Evolutionary conservation across 2,113 vertebrate genomes (phyloP).

Genomic region (Tetrax tetrax): DNA sequence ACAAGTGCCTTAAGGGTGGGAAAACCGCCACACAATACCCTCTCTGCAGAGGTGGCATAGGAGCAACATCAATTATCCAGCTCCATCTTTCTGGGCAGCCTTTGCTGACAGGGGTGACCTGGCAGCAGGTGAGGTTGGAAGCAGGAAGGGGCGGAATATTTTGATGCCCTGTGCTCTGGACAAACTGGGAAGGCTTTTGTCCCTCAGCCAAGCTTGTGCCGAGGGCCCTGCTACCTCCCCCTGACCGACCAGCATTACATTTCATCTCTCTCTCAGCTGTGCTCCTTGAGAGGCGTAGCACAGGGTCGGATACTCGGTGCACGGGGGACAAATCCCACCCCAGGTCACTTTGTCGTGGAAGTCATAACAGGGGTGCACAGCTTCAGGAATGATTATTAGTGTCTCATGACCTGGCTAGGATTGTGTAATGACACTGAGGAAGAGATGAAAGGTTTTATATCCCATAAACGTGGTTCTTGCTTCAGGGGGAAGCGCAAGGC

Average conservation of each 20-base stretch:
- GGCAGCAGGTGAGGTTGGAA: background rate
- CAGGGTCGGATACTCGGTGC: fast-evolving
- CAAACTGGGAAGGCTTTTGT: background rate
- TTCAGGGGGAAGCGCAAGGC: background rate
- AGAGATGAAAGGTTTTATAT: conserved; percentile 30
- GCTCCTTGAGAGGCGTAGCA: background rate
- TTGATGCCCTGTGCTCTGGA: background rate
- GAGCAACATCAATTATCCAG: background rate
- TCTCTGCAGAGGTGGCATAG: background rate
- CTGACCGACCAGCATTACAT: background rate
- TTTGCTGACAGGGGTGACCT: background rate
- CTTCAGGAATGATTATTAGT: background rate
- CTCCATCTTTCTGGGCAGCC: background rate
- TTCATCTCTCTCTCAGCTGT: background rate
- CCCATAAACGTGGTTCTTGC: background rate
- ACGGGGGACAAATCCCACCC: background rate
- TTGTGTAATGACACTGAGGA: conserved; percentile 2
- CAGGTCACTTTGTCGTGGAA: background rate
- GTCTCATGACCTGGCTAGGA: background rate
- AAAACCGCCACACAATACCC: background rate
- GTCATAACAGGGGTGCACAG: background rate
- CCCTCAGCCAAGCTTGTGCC: background rate
- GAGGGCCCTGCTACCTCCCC: background rate
- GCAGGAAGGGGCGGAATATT: background rate
- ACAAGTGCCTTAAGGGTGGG: background rate